Percentiles rank a stretch among this genome's conserved stretches.
phyloP scores from a whole-genome alignment of 2,113 vertebrate genomes.

The Cephalopholis sonnerati region DNA sequence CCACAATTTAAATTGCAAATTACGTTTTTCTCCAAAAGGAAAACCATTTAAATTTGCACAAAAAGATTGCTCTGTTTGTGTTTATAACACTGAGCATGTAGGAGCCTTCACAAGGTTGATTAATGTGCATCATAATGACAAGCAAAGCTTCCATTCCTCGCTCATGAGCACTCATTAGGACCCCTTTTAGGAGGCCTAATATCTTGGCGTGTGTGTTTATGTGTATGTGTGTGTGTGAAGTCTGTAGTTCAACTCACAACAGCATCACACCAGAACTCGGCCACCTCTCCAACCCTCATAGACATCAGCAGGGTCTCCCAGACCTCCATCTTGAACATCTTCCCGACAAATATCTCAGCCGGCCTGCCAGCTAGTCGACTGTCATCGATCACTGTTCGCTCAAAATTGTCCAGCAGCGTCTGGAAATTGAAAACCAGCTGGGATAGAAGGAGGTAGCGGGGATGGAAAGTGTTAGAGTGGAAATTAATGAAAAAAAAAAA shows the following conservation, averaged over 20 bases:
- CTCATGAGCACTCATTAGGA: constrained; percentile 54
- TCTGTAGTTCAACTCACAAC: constrained; percentile 81
- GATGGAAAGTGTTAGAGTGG: background rate
- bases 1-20: constrained; percentile 69
- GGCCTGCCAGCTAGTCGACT: constrained; percentile 85
- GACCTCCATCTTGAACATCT: constrained; percentile 93
- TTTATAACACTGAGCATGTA: constrained; percentile 51
- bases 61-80: constrained; percentile 37
- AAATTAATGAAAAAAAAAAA: background rate
- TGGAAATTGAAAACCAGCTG: constrained; percentile 92
- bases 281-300: constrained; percentile 90
- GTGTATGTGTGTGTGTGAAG: background rate
- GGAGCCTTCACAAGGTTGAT: constrained; percentile 43
- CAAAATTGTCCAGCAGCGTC: constrained; percentile 89
- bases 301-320: constrained; percentile 90
- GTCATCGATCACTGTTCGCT: constrained; percentile 89
- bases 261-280: constrained; percentile 91
- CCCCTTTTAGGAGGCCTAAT: constrained; percentile 6
- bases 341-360: constrained; percentile 90
- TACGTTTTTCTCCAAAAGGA: constrained; percentile 26
- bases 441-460: background rate
- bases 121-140: constrained; percentile 60
- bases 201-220: constrained; percentile 19
- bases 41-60: constrained; percentile 26
- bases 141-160: constrained; percentile 23